Evolutionary conservation across 2,113 vertebrate species (phyloP).

Genomic region (Cyphomyrus discorhynchus): DNA sequence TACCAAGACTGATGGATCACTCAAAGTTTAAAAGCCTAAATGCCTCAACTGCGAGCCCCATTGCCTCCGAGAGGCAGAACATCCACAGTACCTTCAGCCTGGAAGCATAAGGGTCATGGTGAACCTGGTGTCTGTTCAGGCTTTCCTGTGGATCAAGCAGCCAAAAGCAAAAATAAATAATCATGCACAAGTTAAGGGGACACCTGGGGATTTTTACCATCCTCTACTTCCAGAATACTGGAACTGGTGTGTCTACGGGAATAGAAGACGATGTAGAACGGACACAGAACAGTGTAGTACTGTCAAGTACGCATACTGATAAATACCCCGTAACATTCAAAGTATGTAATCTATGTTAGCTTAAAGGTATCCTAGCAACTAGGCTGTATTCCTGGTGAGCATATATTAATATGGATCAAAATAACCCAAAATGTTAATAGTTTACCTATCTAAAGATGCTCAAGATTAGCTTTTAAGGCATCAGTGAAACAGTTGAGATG

Average conservation of each 20-base stretch:
- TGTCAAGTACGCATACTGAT: background rate
- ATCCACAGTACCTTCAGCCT: conserved; percentile 42
- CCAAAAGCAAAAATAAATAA: background rate
- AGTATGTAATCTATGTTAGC: background rate
- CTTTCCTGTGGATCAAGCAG: conserved; percentile 54
- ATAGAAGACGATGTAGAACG: too few relatives aligned
- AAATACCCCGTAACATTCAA: background rate
- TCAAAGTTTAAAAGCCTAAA: background rate
- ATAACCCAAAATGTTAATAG: background rate
- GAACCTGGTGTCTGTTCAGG: conserved; percentile 56
- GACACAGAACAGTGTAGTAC: background rate
- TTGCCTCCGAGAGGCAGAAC: background rate
- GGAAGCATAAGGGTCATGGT: conserved; percentile 51
- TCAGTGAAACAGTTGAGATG: background rate
- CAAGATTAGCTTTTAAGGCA: background rate
- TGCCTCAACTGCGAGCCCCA: background rate
- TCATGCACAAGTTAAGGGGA: background rate
- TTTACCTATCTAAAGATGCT: background rate
- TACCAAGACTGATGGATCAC: background rate
- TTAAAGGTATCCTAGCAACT: background rate
- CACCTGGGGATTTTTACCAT: background rate
- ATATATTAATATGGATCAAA: background rate
- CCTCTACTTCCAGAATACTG: background rate
- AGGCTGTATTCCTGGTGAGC: background rate
- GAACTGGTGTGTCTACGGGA: background rate